Percentiles rank a stretch among this genome's conserved stretches.
phyloP scores from a whole-genome alignment of 2,113 vertebrate species.

The Physeter macrocephalus region DNA sequence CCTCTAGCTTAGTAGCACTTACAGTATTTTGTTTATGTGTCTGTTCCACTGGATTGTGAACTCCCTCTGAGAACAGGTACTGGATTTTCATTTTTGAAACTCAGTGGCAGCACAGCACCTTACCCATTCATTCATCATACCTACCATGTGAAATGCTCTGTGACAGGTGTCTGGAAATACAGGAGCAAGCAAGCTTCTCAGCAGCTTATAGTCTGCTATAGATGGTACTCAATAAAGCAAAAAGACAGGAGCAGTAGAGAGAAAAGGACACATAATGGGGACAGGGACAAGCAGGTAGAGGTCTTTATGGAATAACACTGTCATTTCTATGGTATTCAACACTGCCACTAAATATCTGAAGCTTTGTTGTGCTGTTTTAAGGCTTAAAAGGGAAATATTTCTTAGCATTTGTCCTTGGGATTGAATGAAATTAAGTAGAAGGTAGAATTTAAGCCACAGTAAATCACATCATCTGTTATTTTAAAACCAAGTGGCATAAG shows the following conservation, averaged over 20 bases:
- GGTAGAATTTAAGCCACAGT: not conserved
- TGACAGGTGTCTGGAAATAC: not conserved
- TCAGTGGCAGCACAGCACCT: not conserved
- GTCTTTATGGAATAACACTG: not conserved
- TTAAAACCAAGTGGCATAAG: not conserved
- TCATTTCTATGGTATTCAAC: not conserved
- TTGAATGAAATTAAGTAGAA: not conserved
- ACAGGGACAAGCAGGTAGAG: not conserved
- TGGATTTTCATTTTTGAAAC: not conserved
- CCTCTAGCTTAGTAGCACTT: not conserved
- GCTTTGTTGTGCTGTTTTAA: not conserved
- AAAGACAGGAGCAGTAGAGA: not conserved
- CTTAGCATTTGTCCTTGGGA: not conserved
- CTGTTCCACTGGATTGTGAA: not conserved
- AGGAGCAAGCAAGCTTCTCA: not conserved
- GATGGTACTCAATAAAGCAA: not conserved
- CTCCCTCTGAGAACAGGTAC: not conserved
- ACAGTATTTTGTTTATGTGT: not conserved
- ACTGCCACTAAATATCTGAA: not conserved
- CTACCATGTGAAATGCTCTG: not conserved
- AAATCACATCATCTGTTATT: not conserved
- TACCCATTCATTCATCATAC: not conserved
- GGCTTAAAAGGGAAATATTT: not conserved
- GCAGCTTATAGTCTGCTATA: not conserved
- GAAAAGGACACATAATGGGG: not conserved